phyloP scores from a whole-genome alignment of 2,888 invertebrate species.

The Anagyrus pseudococci region DNA sequence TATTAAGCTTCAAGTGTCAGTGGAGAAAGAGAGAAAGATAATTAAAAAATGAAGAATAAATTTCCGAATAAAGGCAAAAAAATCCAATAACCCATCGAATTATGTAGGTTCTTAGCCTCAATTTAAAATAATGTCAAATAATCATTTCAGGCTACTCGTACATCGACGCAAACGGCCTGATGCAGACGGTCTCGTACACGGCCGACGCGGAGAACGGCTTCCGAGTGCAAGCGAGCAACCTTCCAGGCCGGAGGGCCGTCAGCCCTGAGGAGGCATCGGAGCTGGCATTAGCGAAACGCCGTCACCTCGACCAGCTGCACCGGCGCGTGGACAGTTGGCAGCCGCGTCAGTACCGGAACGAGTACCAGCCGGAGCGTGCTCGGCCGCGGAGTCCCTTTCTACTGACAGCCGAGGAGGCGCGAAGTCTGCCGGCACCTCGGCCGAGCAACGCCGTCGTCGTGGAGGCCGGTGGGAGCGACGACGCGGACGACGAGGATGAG shows the following conservation, averaged over 20 bases:
- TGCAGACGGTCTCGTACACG: slow-evolving; percentile 71
- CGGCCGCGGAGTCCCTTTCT: slow-evolving; percentile 47
- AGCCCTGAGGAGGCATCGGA: slow-evolving; percentile 57
- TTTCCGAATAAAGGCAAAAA: too few species aligned
- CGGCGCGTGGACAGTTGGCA: slow-evolving; percentile 18
- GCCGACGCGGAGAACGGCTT: slow-evolving; percentile 70
- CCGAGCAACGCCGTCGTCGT: slow-evolving; percentile 20
- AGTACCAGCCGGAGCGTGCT: neutral
- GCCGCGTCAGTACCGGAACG: neutral
- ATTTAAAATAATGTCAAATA: too few species aligned
- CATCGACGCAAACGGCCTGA: slow-evolving; percentile 70
- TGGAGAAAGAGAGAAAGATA: too few species aligned
- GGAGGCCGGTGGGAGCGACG: slow-evolving; percentile 34
- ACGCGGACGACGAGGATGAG: neutral
- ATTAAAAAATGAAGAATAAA: too few species aligned
- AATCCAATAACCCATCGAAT: too few species aligned
- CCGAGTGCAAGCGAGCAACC: slow-evolving; percentile 70
- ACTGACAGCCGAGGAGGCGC: slow-evolving; percentile 45
- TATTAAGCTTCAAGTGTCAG: too few species aligned
- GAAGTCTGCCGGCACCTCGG: slow-evolving; percentile 46
- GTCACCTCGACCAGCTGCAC: slow-evolving; percentile 55
- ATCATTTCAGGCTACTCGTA: slow-evolving; percentile 68
- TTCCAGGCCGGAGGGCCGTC: slow-evolving; percentile 42
- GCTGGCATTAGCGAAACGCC: slow-evolving; percentile 61
- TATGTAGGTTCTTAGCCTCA: too few species aligned